Conservation (phyloP, 2,113 vertebrate species). For the Callaeas wilsoni region DNA sequence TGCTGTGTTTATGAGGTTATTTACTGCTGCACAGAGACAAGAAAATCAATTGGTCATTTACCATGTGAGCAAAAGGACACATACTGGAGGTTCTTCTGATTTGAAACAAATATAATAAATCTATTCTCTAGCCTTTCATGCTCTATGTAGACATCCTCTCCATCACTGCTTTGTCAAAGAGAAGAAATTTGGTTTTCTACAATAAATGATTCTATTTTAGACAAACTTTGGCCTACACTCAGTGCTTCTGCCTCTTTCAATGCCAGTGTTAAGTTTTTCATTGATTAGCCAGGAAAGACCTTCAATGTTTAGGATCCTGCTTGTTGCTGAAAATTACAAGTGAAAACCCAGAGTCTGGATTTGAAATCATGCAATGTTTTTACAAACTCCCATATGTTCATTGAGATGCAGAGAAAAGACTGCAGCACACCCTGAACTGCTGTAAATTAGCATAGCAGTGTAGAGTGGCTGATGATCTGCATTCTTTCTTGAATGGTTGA, state of each 20-base stretch:
- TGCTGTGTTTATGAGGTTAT: neutral
- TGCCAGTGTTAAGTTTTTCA: neutral
- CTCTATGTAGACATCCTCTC: neutral
- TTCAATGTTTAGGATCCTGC: neutral
- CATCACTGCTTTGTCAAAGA: neutral
- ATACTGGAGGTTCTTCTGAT: neutral
- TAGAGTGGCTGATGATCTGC: neutral
- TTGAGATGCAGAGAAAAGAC: neutral
- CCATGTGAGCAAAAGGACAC: neutral
- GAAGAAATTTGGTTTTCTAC: neutral
- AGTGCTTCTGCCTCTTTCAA: neutral
- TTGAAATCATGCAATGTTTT: neutral
- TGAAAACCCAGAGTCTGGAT: neutral
- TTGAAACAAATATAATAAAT: neutral
- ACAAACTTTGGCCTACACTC: neutral
- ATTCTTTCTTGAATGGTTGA: neutral
- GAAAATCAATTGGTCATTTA: conserved; percentile 17
- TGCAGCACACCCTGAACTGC: neutral
- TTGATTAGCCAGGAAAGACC: neutral
- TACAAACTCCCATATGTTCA: neutral
- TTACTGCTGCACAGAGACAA: neutral
- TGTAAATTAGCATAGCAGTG: neutral
- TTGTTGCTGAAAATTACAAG: neutral
- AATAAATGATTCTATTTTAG: neutral
- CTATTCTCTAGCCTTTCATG: neutral